Conservation (phyloP, 2,888 invertebrate species). For the Calameuta filiformis region DNA sequence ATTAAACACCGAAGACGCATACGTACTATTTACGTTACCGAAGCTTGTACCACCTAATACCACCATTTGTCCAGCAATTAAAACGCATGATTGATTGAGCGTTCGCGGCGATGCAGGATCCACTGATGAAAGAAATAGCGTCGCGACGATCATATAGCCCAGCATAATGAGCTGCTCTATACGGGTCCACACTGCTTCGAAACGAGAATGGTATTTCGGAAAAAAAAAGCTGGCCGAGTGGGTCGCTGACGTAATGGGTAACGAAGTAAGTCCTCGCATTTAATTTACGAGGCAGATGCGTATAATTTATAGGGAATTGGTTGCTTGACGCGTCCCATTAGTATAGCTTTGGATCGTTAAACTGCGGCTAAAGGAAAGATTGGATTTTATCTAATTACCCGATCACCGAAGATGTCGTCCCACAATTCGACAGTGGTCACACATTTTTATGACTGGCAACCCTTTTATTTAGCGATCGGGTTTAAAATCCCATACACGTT, state of each 20-base stretch:
- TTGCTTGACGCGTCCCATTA: slow-evolving; percentile 3
- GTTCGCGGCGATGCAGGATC: slow-evolving; percentile 34
- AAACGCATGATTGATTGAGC: slow-evolving; percentile 52
- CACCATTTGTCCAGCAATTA: slow-evolving; percentile 57
- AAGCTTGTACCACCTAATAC: slow-evolving; percentile 42
- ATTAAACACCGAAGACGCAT: slow-evolving; percentile 23
- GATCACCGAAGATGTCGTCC: background rate
- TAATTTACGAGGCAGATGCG: slow-evolving; percentile 6
- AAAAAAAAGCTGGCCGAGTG: background rate
- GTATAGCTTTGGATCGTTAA: background rate
- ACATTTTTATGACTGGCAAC: background rate
- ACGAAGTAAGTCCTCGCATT: slow-evolving; percentile 1
- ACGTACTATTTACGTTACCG: slow-evolving; percentile 41
- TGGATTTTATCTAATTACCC: background rate
- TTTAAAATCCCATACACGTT: background rate
- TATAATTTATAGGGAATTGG: slow-evolving; percentile 3
- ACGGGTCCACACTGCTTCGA: background rate
- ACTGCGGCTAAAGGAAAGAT: background rate
- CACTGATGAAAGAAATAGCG: slow-evolving; percentile 15
- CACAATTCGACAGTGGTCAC: background rate
- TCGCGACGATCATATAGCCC: background rate
- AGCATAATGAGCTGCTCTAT: background rate
- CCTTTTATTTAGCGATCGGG: background rate
- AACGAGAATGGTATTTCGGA: background rate
- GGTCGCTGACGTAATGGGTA: background rate